Evolutionary conservation across 1,140 invertebrate genomes (phyloP).

Genomic region (Cataglyphis hispanica): DNA sequence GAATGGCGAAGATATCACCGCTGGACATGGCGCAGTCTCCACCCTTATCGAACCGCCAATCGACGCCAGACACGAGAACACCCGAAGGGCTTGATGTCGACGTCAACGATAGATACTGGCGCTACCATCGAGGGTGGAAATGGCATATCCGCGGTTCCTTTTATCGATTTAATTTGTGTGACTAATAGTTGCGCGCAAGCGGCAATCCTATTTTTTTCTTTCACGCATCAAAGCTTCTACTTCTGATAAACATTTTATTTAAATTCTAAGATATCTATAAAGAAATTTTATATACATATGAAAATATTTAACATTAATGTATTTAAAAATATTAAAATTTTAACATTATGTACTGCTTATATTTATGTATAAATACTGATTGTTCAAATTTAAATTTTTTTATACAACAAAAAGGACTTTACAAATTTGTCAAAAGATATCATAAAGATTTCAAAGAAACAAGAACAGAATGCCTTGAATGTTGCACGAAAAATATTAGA

Average conservation of each 20-base stretch:
- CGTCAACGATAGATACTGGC: conserved; percentile 34
- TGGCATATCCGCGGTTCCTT: not conserved
- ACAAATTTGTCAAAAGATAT: not conserved
- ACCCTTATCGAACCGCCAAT: conserved; percentile 73
- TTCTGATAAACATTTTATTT: conserved; percentile 1
- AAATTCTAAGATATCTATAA: not conserved
- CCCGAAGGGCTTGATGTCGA: conserved; percentile 43
- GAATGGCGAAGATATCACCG: not conserved
- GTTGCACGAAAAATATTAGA: not conserved
- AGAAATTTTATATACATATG: not conserved
- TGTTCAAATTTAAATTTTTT: not conserved
- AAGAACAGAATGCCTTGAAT: not conserved
- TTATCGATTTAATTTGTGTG: conserved; percentile 64
- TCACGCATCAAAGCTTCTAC: not conserved
- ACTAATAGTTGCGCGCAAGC: not conserved
- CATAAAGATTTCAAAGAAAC: not conserved
- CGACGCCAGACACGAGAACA: conserved; percentile 28
- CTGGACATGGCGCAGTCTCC: conserved; percentile 76
- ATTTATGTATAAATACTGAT: not conserved
- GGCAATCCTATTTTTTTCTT: conserved; percentile 9
- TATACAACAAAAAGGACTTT: not conserved
- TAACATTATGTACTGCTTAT: not conserved
- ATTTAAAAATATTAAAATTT: not conserved
- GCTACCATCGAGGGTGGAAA: conserved; percentile 34
- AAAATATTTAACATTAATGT: not conserved